phyloP scores from a whole-genome alignment of 1,140 invertebrate species.

The Pogonomyrmex barbatus region DNA sequence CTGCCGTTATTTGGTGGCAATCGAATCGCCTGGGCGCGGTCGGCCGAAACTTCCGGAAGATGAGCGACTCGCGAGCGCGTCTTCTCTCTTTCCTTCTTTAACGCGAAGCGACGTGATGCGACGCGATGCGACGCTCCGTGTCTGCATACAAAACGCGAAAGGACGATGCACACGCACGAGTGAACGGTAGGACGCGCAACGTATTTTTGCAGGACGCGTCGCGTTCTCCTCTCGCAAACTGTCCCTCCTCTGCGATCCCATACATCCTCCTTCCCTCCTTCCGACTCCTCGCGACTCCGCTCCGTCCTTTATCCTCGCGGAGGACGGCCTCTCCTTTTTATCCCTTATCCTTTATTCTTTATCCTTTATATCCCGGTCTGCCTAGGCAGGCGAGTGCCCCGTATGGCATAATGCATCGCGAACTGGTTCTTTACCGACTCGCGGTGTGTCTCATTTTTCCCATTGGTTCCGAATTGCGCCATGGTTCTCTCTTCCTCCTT shows the following conservation, averaged over 20 bases:
- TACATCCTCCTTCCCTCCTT: slow-evolving; percentile 21
- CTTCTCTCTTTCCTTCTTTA: slow-evolving; percentile 11
- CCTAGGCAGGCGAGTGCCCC: slow-evolving; percentile 64
- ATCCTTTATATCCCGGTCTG: slow-evolving; percentile 75
- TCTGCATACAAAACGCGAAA: slow-evolving; percentile 63
- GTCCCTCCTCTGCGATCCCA: slow-evolving; percentile 39
- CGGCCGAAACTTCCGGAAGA: slow-evolving; percentile 70
- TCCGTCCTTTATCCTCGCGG: slow-evolving; percentile 59
- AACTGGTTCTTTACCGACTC: slow-evolving; percentile 80
- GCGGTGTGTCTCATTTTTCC: slow-evolving; percentile 76
- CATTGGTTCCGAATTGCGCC: slow-evolving; percentile 73
- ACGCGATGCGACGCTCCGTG: slow-evolving; percentile 24
- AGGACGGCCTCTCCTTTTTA: slow-evolving; percentile 72
- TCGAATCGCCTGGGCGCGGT: slow-evolving; percentile 63
- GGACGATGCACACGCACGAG: slow-evolving; percentile 24
- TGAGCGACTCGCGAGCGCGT: slow-evolving; percentile 24
- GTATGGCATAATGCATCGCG: slow-evolving; percentile 76
- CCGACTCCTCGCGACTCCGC: slow-evolving; percentile 16
- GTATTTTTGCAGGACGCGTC: slow-evolving; percentile 77
- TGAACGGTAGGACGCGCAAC: slow-evolving; percentile 65
- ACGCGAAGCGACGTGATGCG: slow-evolving; percentile 24
- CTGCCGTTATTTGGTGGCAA: slow-evolving; percentile 64
- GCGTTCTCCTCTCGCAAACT: slow-evolving; percentile 58
- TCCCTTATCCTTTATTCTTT: slow-evolving; percentile 79
- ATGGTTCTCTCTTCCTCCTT: slow-evolving; percentile 36